Evolutionary conservation across 2,113 vertebrate species (phyloP), one percentile per base, ranked within the genome.

Genomic region (Archocentrus centrarchus): DNA sequence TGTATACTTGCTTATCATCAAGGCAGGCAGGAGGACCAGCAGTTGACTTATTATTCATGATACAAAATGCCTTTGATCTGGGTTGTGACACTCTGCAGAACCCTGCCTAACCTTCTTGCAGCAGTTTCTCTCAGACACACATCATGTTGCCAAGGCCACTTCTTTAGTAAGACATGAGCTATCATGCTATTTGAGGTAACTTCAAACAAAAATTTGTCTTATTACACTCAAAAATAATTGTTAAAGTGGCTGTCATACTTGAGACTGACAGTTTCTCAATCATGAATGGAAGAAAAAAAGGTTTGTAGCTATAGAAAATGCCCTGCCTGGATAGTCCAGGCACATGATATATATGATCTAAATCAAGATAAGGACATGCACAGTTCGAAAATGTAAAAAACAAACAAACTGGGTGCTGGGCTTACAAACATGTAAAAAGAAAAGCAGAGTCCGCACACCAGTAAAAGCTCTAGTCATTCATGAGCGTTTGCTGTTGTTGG

Each of bases 11-110:
- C 93, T 93, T 92, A 91, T 93, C 89, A 66, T 63, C 18, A 75
- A 84, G 85, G 47, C 81, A 81, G 85, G 11, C 70, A 86, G 85
- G 86, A 87, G 86, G 80, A 79, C 41, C 68, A 44, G 63, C 15
- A 60, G 89, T 89, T 90, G 80, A 92, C 79, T 89, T 93, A 93
- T 92, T 93, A 93, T 94, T 93, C 90, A 93, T 89, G 91, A 93
- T 88, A 85, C 79, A 78, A 75, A 85, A 81, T 66, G 77, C 66
- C 91, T 95, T 96, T 95, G 93, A 95, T 95, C 87, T 81, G 22
- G 77, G 63, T 80, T 76, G 61, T 83, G 87, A 61, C n/a, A n/a
- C 82, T 57, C 57, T 81, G 58, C 79, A 60, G 75, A 86, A 80
- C 50, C 27, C 84, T 77, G 75, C 41, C 55, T 32, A 79, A 70